Percentiles rank a stretch among this genome's conserved stretches.
Evolutionary conservation across 2,888 invertebrate species (phyloP).

Genomic region (Platycheirus rosarum): DNA sequence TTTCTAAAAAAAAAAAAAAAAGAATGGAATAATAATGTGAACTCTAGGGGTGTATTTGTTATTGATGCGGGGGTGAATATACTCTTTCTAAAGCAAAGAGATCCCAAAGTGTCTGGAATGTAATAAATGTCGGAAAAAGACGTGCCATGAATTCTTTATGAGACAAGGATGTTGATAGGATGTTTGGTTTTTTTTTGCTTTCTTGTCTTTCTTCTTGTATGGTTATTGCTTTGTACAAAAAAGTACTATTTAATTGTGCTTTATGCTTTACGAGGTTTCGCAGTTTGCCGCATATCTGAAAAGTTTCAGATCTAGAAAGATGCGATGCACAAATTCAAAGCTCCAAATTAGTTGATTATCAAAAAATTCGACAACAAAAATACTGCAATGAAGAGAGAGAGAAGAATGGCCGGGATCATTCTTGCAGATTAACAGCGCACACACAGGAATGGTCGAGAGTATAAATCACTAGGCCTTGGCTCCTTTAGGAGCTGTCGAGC

Average conservation of each 20-base stretch:
- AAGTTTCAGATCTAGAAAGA: no score
- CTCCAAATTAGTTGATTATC: no score
- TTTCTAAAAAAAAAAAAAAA: not conserved
- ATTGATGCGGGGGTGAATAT: slow-evolving; percentile 26
- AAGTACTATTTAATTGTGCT: not conserved
- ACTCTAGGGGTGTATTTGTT: slow-evolving; percentile 12
- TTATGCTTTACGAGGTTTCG: no score
- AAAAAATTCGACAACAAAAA: no score
- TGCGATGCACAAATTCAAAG: no score
- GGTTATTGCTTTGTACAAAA: slow-evolving; percentile 3
- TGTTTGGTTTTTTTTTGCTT: slow-evolving; percentile 30
- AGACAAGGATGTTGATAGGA: slow-evolving; percentile 51
- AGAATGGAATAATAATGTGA: slow-evolving; percentile 38
- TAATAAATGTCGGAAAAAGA: slow-evolving; percentile 76
- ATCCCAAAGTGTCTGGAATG: slow-evolving; percentile 74
- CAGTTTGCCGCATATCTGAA: no score
- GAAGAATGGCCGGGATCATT: no score
- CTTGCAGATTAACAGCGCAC: no score
- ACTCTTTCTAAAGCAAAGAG: slow-evolving; percentile 10
- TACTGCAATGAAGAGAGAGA: no score
- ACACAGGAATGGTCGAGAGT: no score
- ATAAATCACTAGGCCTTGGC: no score
- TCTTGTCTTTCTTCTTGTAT: slow-evolving; percentile 3
- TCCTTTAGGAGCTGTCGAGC: no score
- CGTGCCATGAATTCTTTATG: slow-evolving; percentile 73